Evolutionary conservation across 2,888 invertebrate species (phyloP).

Genomic region (Diadegma fenestrale): DNA sequence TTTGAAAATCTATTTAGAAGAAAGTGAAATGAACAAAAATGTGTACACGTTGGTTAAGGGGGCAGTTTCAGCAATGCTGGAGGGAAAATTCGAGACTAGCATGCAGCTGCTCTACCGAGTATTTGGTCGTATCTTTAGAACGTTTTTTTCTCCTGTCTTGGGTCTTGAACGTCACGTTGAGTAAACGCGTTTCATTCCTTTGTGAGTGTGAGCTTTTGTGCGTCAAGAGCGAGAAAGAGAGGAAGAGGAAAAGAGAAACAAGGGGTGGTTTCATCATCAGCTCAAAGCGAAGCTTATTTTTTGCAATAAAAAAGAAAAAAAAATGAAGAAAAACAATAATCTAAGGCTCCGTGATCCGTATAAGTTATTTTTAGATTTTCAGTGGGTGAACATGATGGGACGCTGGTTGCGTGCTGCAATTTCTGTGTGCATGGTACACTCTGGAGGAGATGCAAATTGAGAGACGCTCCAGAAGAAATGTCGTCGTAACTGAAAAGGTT

Average conservation of each 20-base stretch:
- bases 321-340: constrained; percentile 10
- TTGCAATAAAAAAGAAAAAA: constrained; percentile 24
- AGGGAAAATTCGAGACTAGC: not conserved
- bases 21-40: not conserved
- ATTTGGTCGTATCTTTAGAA: constrained; percentile 61
- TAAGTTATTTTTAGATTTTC: constrained; percentile 60
- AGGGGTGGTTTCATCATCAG: constrained; percentile 45
- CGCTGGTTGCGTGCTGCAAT: constrained; percentile 38
- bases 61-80: not conserved
- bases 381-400: constrained; percentile 45
- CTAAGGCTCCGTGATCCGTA: constrained; percentile 34
- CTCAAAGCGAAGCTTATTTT: constrained; percentile 55
- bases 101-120: constrained; percentile 63
- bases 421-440: constrained; percentile 4
- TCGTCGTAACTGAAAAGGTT: not conserved
- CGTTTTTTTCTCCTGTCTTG: constrained; percentile 27
- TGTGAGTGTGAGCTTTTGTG: constrained; percentile 44
- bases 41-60: not conserved
- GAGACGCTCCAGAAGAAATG: constrained; percentile 19
- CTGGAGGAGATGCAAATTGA: constrained; percentile 10
- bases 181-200: constrained; percentile 50
- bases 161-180: constrained; percentile 51
- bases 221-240: constrained; percentile 17
- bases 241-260: not conserved
- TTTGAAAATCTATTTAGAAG: not conserved